These are phyloP conservation scores for Phoxinus phoxinus DNA, from an alignment of 2,113 vertebrate species.

Conservation along the genomic window DNA sequence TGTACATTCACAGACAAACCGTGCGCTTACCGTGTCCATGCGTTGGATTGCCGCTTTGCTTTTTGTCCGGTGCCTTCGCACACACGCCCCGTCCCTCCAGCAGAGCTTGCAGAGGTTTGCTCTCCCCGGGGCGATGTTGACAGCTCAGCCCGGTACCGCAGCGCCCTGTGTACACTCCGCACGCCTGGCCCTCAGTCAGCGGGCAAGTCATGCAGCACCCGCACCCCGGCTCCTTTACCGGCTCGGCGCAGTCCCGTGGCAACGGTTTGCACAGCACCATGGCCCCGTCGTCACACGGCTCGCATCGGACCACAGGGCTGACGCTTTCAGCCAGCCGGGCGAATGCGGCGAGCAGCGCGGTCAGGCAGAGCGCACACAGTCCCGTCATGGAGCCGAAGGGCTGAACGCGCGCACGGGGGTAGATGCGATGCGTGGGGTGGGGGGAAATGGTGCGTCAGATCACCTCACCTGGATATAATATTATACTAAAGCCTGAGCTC, in stretches of 20 bases:
- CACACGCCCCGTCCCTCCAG: constrained; percentile 89
- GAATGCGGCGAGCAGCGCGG: constrained; percentile 74
- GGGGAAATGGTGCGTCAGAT: background rate
- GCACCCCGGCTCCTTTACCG: constrained; percentile 89
- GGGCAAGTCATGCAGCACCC: constrained; percentile 95
- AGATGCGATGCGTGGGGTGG: constrained; percentile 47
- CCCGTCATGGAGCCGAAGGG: constrained; percentile 78
- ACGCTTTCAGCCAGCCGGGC: constrained; percentile 70
- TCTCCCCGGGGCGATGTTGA: constrained; percentile 81
- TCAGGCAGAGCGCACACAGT: constrained; percentile 78
- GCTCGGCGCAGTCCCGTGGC: constrained; percentile 81
- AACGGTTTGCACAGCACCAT: constrained; percentile 86
- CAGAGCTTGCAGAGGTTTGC: constrained; percentile 86
- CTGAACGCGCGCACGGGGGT: constrained; percentile 61
- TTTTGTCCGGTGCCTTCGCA: constrained; percentile 72
- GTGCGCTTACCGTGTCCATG: constrained; percentile 77
- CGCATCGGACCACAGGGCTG: constrained; percentile 90
- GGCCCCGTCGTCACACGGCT: constrained; percentile 86
- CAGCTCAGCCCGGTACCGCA: constrained; percentile 87
- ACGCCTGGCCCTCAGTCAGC: constrained; percentile 79
- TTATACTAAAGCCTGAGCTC: constrained; percentile 12
- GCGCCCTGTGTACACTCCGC: constrained; percentile 93
- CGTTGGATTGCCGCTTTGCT: constrained; percentile 61
- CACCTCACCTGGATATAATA: constrained; percentile 22
- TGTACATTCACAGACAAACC: background rate